A percentile compares a stretch with the other conserved stretches of the same genome.
These are phyloP conservation scores for Pseudorasbora parva DNA, from an alignment of 2,113 vertebrate species.

Conservation along the genomic window DNA sequence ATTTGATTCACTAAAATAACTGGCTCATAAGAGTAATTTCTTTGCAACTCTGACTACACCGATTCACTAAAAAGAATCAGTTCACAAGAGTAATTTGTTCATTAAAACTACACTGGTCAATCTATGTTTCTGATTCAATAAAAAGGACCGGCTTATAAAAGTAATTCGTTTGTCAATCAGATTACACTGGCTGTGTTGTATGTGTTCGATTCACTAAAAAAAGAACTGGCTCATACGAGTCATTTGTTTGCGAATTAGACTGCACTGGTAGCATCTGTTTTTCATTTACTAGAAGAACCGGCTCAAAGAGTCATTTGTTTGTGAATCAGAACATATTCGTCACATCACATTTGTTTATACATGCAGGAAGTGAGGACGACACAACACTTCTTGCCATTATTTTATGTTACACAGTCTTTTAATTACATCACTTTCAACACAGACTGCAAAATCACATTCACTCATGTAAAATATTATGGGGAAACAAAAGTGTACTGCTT, in stretches of 20 bases:
- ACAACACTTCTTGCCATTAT: not conserved
- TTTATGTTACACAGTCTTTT: not conserved
- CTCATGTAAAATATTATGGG: not conserved
- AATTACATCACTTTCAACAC: not conserved
- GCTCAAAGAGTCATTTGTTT: not conserved
- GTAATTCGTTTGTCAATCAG: not conserved
- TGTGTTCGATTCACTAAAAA: not conserved
- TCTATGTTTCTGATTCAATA: not conserved
- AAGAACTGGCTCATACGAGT: not conserved
- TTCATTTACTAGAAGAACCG: not conserved
- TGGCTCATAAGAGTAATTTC: not conserved
- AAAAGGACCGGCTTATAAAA: not conserved
- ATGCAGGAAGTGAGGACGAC: not conserved
- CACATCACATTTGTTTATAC: not conserved
- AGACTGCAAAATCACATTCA: not conserved
- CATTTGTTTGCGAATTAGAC: not conserved
- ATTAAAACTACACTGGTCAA: not conserved
- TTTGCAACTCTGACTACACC: not conserved
- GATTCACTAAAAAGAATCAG: not conserved
- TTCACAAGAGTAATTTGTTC: not conserved
- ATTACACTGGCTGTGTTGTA: not conserved
- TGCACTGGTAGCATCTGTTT: not conserved
- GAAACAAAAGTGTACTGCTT: not conserved
- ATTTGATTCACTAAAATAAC: not conserved
- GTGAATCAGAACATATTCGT: not conserved